Conservation (phyloP, 1,140 invertebrate genomes). For the Hormaphis cornu region DNA sequence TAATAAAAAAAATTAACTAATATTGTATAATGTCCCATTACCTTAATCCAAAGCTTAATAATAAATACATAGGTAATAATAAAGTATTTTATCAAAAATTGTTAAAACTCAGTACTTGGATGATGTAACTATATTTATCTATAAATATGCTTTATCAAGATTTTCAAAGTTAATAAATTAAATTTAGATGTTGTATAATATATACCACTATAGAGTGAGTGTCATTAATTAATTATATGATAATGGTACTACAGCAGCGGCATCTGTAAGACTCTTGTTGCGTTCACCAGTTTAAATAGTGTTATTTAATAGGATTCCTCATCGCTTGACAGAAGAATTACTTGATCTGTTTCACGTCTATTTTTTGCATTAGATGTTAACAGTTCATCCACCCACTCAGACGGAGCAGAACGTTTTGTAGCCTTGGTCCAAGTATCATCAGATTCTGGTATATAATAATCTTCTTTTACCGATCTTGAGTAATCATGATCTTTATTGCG, state of each 20-base stretch:
- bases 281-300: constrained; percentile 2
- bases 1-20: constrained; percentile 29
- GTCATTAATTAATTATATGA: not conserved
- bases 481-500: constrained; percentile 45
- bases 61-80: constrained; percentile 26
- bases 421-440: constrained; percentile 6
- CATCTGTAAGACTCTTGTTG: constrained; percentile 22
- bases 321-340: constrained; percentile 16
- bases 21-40: constrained; percentile 31
- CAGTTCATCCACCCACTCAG: constrained; percentile 13
- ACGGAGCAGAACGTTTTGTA: constrained; percentile 10
- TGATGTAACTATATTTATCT: constrained; percentile 2
- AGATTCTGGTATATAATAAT: constrained; percentile 20
- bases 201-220: not conserved
- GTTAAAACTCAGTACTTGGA: constrained; percentile 2
- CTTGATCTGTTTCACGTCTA: not conserved
- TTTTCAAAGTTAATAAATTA: not conserved
- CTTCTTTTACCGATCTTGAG: constrained; percentile 37
- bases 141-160: not conserved
- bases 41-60: constrained; percentile 5
- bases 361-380: not conserved
- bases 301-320: constrained; percentile 18
- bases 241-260: not conserved
- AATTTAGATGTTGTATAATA: not conserved
- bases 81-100: constrained; percentile 16